Evolutionary conservation across 2,797 vertebrate genomes (phyloP), one percentile per base, ranked within the genome.

Genomic region (Pipistrellus pygmaeus): DNA sequence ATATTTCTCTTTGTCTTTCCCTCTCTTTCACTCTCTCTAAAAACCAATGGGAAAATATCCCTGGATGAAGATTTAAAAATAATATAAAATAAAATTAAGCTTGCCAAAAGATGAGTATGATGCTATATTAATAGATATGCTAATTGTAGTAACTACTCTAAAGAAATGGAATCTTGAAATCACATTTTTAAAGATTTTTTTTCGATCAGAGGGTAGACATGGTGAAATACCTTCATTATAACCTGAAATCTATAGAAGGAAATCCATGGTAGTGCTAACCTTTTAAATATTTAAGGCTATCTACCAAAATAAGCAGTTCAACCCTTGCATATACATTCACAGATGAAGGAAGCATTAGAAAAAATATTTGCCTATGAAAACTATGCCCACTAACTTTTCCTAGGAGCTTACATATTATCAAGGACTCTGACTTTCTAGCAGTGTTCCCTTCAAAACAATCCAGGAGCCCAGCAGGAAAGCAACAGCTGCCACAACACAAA

Each of bases 241-340:
- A 83, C 30, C 46, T 82, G 53, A 69, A 64, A 71, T 18, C 21
- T 41, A 85, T 30, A 72, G 91, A 94, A 68, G 30, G 83, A 94
- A 81, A 73, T 69, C 90, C 73, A 87, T 55, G 90, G 75, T 41
- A 78, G 32, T 48, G 62, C 41, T 85, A 95, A 92, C n/a, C 21
- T 93, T 87, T 68, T 83, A 85, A 89, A 71, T 81, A 73, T 62
- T 80, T 80, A 64, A 85, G 48, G 5, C 27, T 55, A 81, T 82
- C 30, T 93, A n/a, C 48, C 93, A 95, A 96, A 90, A 90, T 55
- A 89, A 93, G 66, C 66, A 91, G 27, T 68, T 87, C 27, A 89
- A 21, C 25, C 38, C 2, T 72, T 9, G 30, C 18, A 75, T 78
- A 60, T 64, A 57, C 2, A 90, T 81, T 93, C 35, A 88, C 53